phyloP scores from a whole-genome alignment of 2,113 vertebrate genomes.

The Phylloscopus trochiloides region DNA sequence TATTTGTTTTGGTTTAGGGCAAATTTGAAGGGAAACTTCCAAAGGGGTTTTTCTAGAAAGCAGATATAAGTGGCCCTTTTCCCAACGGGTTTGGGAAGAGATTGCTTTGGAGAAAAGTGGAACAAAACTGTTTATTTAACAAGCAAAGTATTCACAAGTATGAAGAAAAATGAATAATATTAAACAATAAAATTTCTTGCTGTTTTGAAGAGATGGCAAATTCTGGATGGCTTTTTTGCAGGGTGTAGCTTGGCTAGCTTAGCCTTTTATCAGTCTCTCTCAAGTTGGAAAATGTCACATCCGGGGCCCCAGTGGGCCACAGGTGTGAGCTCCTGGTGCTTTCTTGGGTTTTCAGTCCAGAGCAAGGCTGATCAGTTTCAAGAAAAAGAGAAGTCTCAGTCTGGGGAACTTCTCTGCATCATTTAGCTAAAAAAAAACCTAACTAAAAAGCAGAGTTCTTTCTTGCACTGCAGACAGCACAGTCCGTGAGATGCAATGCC shows the following conservation, averaged over 20 bases:
- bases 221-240: neutral
- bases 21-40: neutral
- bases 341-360: neutral
- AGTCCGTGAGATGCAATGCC: accelerated
- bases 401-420: neutral
- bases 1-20: no score
- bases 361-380: neutral
- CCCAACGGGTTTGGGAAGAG: accelerated
- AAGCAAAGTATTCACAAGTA: neutral
- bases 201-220: neutral
- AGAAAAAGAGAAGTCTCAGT: neutral
- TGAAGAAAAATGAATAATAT: no score
- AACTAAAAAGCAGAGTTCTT: neutral
- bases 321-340: neutral
- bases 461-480: neutral
- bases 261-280: neutral
- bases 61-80: neutral
- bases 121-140: neutral
- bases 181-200: neutral
- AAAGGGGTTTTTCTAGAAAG: neutral
- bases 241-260: neutral
- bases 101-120: neutral
- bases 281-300: neutral
- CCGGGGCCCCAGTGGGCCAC: accelerated
- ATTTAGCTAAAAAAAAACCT: neutral